These are phyloP conservation scores for Eidolon dupreanum DNA, from an alignment of 2,797 vertebrate species.

Conservation along the genomic window DNA sequence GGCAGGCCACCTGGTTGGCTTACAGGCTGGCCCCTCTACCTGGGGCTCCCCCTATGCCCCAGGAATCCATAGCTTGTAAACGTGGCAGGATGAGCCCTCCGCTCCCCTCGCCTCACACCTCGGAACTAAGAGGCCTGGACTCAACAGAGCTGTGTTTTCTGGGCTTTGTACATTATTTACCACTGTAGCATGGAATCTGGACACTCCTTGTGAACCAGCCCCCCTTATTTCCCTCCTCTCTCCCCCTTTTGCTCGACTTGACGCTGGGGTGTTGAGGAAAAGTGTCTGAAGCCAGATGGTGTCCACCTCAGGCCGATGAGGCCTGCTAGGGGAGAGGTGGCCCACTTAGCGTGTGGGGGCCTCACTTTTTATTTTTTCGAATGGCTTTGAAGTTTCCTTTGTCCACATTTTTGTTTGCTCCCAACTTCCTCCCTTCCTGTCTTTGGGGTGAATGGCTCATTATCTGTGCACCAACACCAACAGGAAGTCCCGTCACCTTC, in stretches of 20 bases:
- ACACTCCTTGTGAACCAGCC: constrained; percentile 87
- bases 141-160: constrained; percentile 82
- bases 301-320: not conserved
- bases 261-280: constrained; percentile 62
- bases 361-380: not conserved
- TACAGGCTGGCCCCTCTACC: not conserved
- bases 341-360: not conserved
- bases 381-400: not conserved
- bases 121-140: constrained; percentile 77
- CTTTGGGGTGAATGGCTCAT: not conserved
- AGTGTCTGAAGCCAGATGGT: not conserved
- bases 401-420: not conserved
- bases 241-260: constrained; percentile 80
- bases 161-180: constrained; percentile 89
- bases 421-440: constrained; percentile 24
- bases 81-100: not conserved
- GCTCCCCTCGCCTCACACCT: constrained; percentile 75
- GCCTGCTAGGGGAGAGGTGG: not conserved
- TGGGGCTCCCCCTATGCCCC: not conserved
- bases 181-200: constrained; percentile 88
- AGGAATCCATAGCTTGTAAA: not conserved
- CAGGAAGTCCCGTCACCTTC: not conserved
- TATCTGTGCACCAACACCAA: not conserved
- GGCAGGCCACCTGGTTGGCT: not conserved
- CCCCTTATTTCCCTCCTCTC: constrained; percentile 72